phyloP scores from a whole-genome alignment of 2,888 invertebrate genomes.

The Erynnis tages region DNA sequence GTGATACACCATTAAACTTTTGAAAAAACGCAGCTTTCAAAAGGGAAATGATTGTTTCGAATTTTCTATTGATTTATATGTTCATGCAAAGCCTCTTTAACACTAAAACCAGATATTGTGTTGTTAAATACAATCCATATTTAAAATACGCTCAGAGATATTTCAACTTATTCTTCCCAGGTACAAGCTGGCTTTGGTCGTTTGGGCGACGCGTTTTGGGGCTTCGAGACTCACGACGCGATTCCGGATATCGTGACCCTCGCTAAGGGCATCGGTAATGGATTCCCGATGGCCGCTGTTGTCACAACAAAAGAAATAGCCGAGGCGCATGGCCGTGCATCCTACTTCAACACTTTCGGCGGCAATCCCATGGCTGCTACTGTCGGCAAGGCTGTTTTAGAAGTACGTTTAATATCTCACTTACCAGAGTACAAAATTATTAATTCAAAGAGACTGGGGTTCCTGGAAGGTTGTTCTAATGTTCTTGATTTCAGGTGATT shows the following conservation, averaged over 20 bases:
- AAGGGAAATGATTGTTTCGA: too few species aligned
- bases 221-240: conserved; percentile 94
- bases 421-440: neutral
- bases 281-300: conserved; percentile 97
- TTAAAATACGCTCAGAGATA: too few species aligned
- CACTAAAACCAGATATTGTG: too few species aligned
- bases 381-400: conserved; percentile 94
- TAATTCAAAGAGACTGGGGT: too few species aligned
- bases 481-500: conserved; percentile 84
- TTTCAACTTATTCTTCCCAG: conserved; percentile 58
- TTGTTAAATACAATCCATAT: too few species aligned
- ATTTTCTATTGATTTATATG: too few species aligned
- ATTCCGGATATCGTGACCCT: conserved; percentile 97
- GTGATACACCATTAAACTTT: too few species aligned
- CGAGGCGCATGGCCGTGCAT: conserved; percentile 85
- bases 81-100: too few species aligned
- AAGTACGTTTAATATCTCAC: conserved; percentile 80
- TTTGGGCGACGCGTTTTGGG: conserved; percentile 97
- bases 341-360: conserved; percentile 97
- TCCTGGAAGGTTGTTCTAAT: neutral
- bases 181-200: conserved; percentile 98
- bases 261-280: conserved; percentile 98
- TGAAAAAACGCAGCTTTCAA: too few species aligned
- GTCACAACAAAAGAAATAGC: conserved; percentile 95
- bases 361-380: conserved; percentile 96